These are phyloP conservation scores for Xiphophorus couchianus DNA, from an alignment of 2,113 vertebrate genomes.

Conservation along the genomic window DNA sequence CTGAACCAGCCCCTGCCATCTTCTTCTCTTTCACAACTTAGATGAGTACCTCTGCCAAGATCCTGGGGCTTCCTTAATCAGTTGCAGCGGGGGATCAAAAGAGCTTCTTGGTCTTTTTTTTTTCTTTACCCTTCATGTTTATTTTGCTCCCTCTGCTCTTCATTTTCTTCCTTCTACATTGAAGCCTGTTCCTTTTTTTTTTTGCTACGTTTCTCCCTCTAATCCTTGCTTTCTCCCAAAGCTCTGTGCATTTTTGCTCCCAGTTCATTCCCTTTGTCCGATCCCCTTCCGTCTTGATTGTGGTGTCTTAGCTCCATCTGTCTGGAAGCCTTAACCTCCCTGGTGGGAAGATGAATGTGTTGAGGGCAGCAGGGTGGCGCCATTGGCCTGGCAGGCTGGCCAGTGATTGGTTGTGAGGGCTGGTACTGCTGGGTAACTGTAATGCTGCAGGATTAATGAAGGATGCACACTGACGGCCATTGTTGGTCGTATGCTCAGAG, in stretches of 20 bases:
- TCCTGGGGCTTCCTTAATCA: slow-evolving; percentile 61
- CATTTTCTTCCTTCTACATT: slow-evolving; percentile 1
- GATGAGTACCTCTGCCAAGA: slow-evolving; percentile 51
- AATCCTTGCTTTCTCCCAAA: slow-evolving; percentile 4
- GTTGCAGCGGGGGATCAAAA: slow-evolving; percentile 59
- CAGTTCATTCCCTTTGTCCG: slow-evolving; percentile 46
- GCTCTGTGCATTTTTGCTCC: slow-evolving; percentile 26
- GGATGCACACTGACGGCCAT: slow-evolving; percentile 71
- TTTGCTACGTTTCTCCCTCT: not conserved
- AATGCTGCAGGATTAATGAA: slow-evolving; percentile 73
- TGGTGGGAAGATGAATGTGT: slow-evolving; percentile 74
- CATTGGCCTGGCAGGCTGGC: slow-evolving; percentile 54
- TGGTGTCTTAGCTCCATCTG: slow-evolving; percentile 53
- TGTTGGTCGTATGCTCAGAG: slow-evolving; percentile 67
- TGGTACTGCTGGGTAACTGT: slow-evolving; percentile 65
- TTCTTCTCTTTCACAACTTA: slow-evolving; percentile 12
- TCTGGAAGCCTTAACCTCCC: slow-evolving; percentile 60
- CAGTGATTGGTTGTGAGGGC: slow-evolving; percentile 60
- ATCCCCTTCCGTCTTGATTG: slow-evolving; percentile 43
- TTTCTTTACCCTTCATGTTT: slow-evolving; percentile 10
- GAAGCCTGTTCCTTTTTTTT: slow-evolving; percentile 8
- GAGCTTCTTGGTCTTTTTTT: slow-evolving; percentile 36
- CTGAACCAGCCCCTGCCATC: not conserved
- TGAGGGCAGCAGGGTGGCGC: slow-evolving; percentile 61
- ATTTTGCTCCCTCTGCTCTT: slow-evolving; percentile 8